Evolutionary conservation across 1,140 invertebrate genomes (phyloP), one percentile per base, ranked within the genome.

Genomic region (Episyrphus balteatus): DNA sequence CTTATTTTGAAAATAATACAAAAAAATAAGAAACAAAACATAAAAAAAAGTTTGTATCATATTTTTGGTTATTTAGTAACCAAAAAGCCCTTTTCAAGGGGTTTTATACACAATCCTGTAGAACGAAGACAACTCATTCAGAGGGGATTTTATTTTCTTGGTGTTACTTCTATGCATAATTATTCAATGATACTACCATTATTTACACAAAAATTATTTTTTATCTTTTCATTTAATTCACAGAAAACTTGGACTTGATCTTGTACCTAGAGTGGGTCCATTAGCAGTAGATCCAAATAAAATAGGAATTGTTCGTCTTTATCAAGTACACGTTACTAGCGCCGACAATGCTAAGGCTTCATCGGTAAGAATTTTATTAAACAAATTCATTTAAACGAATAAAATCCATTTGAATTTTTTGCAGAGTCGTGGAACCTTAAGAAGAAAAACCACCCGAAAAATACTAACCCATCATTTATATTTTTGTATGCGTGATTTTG

Each of bases 231-330:
- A n/a, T n/a, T n/a, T n/a, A n/a, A n/a, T n/a, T 85, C 83, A 32
- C 72, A 95, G 91, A 67, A 88, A 92, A 75, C 75, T 96, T 9
- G 89, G 87, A 0, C 70, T 96, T 55, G 93, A 96, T 72, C 64
- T 96, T 59, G 91, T 96, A 14, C 92, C 92, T 0, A 73, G 90
- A 32, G 79, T 86, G 55, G 88, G 88, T 32, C 80, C 84, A 18
- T 79, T 88, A 58, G 88, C 90, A 64, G 88, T 94, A 5, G 88
- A 94, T 69, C 84, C 88, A 17, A 86, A 90, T 54, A 77, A 82
- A 30, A 83, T 91, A 65, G 91, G 89, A 46, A 79, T 91, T 7
- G 86, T 94, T 11, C 84, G 92, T 57, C 73, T 97, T 2, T 90
- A 92, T 70, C 80, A 90, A 59, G 83, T 93, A 53, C 88, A 92